Percentiles rank a stretch among this genome's conserved stretches.
Evolutionary conservation across 1,140 invertebrate genomes (phyloP).

Genomic region (Lepidurus couesii): DNA sequence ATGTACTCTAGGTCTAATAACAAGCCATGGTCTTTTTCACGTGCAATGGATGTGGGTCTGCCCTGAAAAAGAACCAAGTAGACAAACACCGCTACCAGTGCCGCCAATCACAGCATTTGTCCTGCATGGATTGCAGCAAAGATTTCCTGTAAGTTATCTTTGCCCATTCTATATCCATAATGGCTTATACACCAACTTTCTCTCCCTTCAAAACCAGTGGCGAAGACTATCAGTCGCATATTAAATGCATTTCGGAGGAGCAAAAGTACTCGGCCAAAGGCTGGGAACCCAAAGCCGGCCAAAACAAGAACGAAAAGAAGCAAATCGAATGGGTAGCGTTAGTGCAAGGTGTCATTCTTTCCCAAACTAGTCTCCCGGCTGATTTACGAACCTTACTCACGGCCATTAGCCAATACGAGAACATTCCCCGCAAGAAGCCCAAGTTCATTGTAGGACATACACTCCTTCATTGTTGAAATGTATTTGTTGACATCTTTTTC

Average conservation of each 20-base stretch:
- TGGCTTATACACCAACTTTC: constrained; percentile 28
- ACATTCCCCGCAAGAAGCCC: constrained; percentile 83
- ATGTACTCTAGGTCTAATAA: too few relatives aligned
- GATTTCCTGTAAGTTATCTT: constrained; percentile 62
- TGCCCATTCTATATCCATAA: constrained; percentile 28
- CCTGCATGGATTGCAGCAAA: constrained; percentile 85
- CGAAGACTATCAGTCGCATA: constrained; percentile 73
- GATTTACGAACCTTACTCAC: constrained; percentile 60
- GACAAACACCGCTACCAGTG: constrained; percentile 81
- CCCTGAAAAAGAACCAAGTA: constrained; percentile 82
- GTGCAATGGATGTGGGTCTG: constrained; percentile 81
- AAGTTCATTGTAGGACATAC: constrained; percentile 63
- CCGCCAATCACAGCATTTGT: constrained; percentile 53
- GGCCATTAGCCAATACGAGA: constrained; percentile 65
- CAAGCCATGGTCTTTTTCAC: constrained; percentile 80
- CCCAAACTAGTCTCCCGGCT: constrained; percentile 51
- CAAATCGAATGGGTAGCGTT: constrained; percentile 83
- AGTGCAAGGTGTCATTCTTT: constrained; percentile 64
- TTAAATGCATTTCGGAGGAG: constrained; percentile 85
- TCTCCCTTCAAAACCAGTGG: constrained; percentile 53
- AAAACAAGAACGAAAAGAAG: constrained; percentile 83
- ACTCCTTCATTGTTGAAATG: constrained; percentile 3
- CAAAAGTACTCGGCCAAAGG: constrained; percentile 82
- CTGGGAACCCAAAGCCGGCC: constrained; percentile 61
- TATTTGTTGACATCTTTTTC: constrained; percentile 25